These are phyloP conservation scores for Phrynosoma blainvillii DNA, from an alignment of 2,113 vertebrate species.

Conservation along the genomic window DNA sequence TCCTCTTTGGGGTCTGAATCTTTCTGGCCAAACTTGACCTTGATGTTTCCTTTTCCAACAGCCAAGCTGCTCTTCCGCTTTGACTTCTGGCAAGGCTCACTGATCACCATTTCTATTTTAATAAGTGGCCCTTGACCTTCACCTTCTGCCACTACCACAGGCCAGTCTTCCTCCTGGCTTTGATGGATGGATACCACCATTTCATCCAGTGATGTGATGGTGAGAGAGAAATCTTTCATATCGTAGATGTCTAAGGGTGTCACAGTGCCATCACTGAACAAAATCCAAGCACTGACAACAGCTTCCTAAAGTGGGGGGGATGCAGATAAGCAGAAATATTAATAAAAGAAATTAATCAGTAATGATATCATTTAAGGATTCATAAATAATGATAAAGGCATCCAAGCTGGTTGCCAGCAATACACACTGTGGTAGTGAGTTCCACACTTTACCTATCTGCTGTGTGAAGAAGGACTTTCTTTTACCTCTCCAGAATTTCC, in stretches of 20 bases:
- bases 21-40: conserved; percentile 87
- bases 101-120: conserved; percentile 92
- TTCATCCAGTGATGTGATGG: conserved; percentile 88
- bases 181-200: conserved; percentile 86
- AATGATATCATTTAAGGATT: background rate
- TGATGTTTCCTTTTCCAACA: conserved; percentile 84
- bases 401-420: too few relatives aligned
- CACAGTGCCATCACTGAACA: conserved; percentile 94
- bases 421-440: too few relatives aligned
- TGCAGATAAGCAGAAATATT: background rate
- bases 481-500: too few relatives aligned
- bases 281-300: conserved; percentile 88
- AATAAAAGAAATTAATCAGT: background rate
- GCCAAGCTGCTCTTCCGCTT: conserved; percentile 93
- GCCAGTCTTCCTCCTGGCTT: conserved; percentile 81
- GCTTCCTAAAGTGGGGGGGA: conserved; percentile 82
- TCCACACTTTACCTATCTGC: too few relatives aligned
- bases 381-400: too few relatives aligned
- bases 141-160: conserved; percentile 84
- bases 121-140: conserved; percentile 92
- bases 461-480: too few relatives aligned
- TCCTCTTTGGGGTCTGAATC: conserved; percentile 73
- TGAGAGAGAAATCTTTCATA: conserved; percentile 89
- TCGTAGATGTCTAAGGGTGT: conserved; percentile 95
- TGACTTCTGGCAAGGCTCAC: conserved; percentile 93